phyloP scores from a whole-genome alignment of 2,888 invertebrate genomes.

The Mayetiola destructor region DNA sequence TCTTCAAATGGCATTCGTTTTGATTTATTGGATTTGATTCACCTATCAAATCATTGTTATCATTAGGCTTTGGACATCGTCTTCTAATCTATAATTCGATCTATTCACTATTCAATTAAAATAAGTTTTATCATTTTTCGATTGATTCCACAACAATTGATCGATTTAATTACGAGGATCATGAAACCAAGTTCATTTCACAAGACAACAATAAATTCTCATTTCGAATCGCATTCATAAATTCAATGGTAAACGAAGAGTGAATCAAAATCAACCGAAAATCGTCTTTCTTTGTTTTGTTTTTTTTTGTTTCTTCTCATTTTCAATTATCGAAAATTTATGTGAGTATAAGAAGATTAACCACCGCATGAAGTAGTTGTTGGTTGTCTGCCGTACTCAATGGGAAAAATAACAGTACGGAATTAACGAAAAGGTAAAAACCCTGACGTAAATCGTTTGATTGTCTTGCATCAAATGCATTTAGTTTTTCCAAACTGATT shows the following conservation, averaged over 20 bases:
- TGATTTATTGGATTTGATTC: not conserved
- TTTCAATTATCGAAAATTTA: conserved; percentile 7
- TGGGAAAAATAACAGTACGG: not conserved
- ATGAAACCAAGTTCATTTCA: not conserved
- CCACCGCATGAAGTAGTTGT: too few species aligned
- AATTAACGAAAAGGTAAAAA: not conserved
- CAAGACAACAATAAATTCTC: not conserved
- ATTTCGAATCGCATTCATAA: not conserved
- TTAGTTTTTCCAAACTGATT: not conserved
- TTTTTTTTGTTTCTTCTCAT: too few species aligned
- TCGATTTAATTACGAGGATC: not conserved
- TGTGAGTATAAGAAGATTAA: conserved; percentile 6
- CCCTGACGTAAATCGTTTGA: conserved; percentile 3
- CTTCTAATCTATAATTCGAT: too few species aligned
- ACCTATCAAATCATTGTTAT: not conserved
- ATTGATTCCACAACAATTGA: too few species aligned
- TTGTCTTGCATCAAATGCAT: conserved; percentile 9
- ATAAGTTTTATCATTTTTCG: too few species aligned
- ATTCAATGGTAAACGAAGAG: not conserved
- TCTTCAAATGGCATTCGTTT: conserved; percentile 1
- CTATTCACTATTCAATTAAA: too few species aligned
- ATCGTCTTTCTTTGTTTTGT: too few species aligned
- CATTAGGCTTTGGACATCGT: too few species aligned
- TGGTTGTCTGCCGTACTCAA: too few species aligned
- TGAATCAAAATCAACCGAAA: not conserved